Evolutionary conservation across 2,797 vertebrate species (phyloP), one percentile per base, ranked within the genome.

Genomic region (Pipistrellus pipistrellus): DNA sequence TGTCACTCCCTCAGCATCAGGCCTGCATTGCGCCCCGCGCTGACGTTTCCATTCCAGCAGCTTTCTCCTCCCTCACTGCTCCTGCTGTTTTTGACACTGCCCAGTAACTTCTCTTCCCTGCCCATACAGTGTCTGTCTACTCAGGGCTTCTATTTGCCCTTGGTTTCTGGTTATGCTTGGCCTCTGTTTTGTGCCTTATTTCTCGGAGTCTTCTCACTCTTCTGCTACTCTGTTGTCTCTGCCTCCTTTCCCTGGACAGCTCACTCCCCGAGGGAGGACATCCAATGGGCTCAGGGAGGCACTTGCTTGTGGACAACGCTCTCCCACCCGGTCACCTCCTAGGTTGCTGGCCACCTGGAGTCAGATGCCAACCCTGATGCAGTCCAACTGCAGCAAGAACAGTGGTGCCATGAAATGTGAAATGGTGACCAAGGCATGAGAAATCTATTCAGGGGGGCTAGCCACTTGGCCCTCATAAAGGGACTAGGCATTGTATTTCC

Each of bases 11-110:
- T 66, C 30, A 0, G n/a, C 2, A 0, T 32, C 76, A 69, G 35
- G 12, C 55, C 4, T 30, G 13, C 35, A 0, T 1, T 14, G 51
- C 17, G n/a, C 2, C 7, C 6, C 32, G 0, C 25, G 30, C 35
- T 25, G 32, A 30, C 13, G 9, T 55, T 78, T 68, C 18, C 10
- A 10, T 48, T 44, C 4, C 0, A 41, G 32, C 13, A 30, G 7
- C 88, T 64, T 51, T 27, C 17, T 48, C 41, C 8, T 35, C 13
- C 15, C 17, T 41, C 20, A 83, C 69, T 81, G 82, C 23, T 48
- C 69, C 77, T 64, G 2, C 35, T 48, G 8, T 38, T 48, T 15
- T 44, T 62, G 30, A 86, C 11, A 46, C 2, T 6, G 15, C 46
- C 32, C 51, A 62, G 72, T 68, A 30, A 57, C 46, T 32, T 62